Evolutionary conservation across 1,140 invertebrate genomes (phyloP).

Genomic region (Dinoponera quadriceps): DNA sequence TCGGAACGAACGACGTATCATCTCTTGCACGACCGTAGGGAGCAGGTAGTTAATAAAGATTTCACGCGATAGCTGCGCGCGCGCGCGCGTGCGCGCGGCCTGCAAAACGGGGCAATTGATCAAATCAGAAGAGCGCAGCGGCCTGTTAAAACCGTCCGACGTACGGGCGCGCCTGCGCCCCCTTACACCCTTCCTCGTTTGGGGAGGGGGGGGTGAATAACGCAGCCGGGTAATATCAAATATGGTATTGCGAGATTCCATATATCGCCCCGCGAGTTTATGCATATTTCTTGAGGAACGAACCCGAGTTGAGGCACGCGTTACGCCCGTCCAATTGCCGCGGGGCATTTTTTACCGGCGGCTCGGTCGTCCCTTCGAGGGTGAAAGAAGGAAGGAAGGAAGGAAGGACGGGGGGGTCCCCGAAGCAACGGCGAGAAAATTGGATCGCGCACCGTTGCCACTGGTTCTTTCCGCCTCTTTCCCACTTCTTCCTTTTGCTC

Average conservation of each 20-base stretch:
- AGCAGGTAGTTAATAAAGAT: constrained; percentile 19
- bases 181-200: too few species aligned
- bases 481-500: background rate
- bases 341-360: constrained; percentile 36
- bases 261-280: constrained; percentile 44
- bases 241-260: constrained; percentile 23
- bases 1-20: background rate
- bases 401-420: constrained; percentile 13
- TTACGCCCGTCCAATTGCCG: constrained; percentile 32
- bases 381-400: constrained; percentile 15
- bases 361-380: constrained; percentile 23
- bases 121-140: constrained; percentile 21
- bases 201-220: constrained; percentile 35
- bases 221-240: constrained; percentile 36
- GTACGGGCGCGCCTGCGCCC: background rate
- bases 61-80: background rate
- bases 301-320: constrained; percentile 34
- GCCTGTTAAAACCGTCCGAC: constrained; percentile 21
- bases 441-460: constrained; percentile 52
- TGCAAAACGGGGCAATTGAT: constrained; percentile 3
- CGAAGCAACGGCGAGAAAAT: constrained; percentile 64
- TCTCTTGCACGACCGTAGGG: background rate
- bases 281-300: constrained; percentile 47
- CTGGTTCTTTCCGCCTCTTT: constrained; percentile 3
- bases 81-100: too few species aligned